These are phyloP conservation scores for Meganola albula DNA, from an alignment of 2,888 invertebrate species.

Conservation along the genomic window DNA sequence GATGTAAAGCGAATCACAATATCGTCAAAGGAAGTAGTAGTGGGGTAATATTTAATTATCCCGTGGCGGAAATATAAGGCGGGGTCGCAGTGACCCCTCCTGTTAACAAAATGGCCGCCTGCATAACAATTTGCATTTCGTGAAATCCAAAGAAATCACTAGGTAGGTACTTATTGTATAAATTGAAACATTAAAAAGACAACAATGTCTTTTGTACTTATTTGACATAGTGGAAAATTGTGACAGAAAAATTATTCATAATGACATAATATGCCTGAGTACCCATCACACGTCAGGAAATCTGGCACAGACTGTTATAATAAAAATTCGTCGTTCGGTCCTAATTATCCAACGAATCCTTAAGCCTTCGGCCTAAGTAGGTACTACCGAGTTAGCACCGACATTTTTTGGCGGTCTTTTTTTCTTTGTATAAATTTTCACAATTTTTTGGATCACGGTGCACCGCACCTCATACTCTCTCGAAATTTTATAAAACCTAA, in stretches of 20 bases:
- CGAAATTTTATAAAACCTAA: too few relatives aligned
- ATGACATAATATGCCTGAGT: neutral
- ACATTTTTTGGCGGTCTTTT: too few relatives aligned
- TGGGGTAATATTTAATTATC: conserved; percentile 75
- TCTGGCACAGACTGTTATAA: too few relatives aligned
- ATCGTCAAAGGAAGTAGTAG: conserved; percentile 59
- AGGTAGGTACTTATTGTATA: conserved; percentile 46
- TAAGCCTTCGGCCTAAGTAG: too few relatives aligned
- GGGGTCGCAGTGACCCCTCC: conserved; percentile 74
- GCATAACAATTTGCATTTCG: conserved; percentile 64
- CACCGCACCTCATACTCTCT: too few relatives aligned
- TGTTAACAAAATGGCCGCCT: conserved; percentile 72
- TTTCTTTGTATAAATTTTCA: too few relatives aligned
- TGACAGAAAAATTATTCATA: neutral
- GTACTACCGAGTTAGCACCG: too few relatives aligned
- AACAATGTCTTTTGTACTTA: conserved; percentile 7
- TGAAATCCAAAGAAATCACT: conserved; percentile 49
- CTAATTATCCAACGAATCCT: too few relatives aligned
- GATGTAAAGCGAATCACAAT: conserved; percentile 51
- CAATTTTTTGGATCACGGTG: too few relatives aligned
- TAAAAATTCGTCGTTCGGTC: too few relatives aligned
- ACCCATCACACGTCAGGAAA: too few relatives aligned
- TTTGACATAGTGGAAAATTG: neutral
- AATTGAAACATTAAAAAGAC: conserved; percentile 32
- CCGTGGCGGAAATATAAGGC: conserved; percentile 69